Base-by-base conservation (phyloP, 2,113 vertebrate genomes). In the Microtus ochrogaster region DNA sequence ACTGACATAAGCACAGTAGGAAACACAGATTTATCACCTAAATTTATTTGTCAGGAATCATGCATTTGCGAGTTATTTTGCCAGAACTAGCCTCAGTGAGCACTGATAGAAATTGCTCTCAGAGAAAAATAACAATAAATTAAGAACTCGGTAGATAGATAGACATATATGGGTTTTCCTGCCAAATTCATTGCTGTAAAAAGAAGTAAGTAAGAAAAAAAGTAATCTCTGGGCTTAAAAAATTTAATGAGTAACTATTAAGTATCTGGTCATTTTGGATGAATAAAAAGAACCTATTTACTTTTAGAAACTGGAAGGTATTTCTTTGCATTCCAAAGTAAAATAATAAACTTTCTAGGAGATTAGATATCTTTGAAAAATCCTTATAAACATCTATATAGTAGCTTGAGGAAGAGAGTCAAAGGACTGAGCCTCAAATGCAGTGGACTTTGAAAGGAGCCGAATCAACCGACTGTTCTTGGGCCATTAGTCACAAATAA, bases 21-120 rank as follows among this genome's bases (percentile, higher is more conserved):
- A 90, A 82, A 21, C 3, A 77, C 66, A 83, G 68, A 83, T 95
- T 94, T 92, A 89, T 61, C 73, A 89, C 6, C 33, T 61, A 21
- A 92, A 87, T 90, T 89, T n/a, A 73, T 87, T 90, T 68, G 94
- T 87, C 74, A 84, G 93, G 74, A 95, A 96, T 93, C 7, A 33
- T 33, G 10, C 2, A 12, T 89, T 33, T 90, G 68, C 83, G 30
- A 76, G 70, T 88, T 89, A 94, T 52, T 96, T 96, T 94, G 82
- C 76, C 73, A 92, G 58, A 95, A 79, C 1, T 55, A 12, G 86
- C 58, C 90, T 91, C 33, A 89, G 41, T 44, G 86, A 86, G 17
- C 39, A 52, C 76, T 90, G 58, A 65, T 30, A 78, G 83, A 94
- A 84, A 58, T 24, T 87, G 61, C 3, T 83, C 72, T 91, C 84